Evolutionary conservation across 2,888 invertebrate genomes (phyloP).

Genomic region (Elmis aenea): DNA sequence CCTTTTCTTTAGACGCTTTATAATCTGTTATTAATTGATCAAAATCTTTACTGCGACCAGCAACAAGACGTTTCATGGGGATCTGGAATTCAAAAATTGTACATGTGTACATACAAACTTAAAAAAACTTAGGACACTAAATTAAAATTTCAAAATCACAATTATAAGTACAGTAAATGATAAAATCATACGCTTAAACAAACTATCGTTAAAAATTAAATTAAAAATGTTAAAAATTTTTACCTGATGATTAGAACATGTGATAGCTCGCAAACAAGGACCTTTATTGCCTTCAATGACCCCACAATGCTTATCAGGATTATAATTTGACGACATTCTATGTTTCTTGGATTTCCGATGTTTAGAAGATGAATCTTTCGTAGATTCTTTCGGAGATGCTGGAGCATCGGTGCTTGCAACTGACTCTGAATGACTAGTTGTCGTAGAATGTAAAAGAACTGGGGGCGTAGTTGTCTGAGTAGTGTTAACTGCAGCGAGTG

Average conservation of each 20-base stretch:
- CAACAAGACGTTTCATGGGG: constrained; percentile 35
- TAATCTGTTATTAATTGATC: constrained; percentile 36
- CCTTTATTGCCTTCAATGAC: constrained; percentile 65
- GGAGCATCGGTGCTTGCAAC: not conserved
- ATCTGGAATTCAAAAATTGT: too few species aligned
- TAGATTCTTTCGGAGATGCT: not conserved
- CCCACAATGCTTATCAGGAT: constrained; percentile 80
- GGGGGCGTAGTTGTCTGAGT: not conserved
- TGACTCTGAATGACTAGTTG: not conserved
- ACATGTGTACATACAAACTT: too few species aligned
- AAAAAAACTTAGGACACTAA: too few species aligned
- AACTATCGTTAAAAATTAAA: too few species aligned
- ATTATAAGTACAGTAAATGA: too few species aligned
- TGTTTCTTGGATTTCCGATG: constrained; percentile 30
- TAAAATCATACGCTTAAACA: too few species aligned
- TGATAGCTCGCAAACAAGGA: constrained; percentile 75
- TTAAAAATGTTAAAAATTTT: constrained; percentile 13
- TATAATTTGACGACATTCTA: constrained; percentile 55
- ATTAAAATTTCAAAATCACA: too few species aligned
- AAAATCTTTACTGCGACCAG: constrained; percentile 37
- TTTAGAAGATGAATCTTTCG: constrained; percentile 1
- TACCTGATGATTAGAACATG: constrained; percentile 48
- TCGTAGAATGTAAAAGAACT: not conserved
- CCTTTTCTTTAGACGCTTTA: constrained; percentile 37
- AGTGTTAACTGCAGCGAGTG: too few species aligned